phyloP scores from a whole-genome alignment of 2,113 vertebrate species.

The Phyllopteryx taeniolatus region DNA sequence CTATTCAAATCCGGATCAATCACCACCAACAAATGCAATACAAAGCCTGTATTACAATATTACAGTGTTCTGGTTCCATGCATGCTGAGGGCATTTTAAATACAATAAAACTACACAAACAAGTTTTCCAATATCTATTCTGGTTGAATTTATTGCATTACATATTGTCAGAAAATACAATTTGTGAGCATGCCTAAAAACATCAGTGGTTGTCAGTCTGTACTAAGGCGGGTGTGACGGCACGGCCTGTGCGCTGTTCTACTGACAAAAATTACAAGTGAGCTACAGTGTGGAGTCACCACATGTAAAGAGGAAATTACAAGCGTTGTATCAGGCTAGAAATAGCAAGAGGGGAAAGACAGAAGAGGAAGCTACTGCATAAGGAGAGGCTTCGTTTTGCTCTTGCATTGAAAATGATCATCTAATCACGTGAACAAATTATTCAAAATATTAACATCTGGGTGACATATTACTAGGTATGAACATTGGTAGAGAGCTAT shows the following conservation, averaged over 20 bases:
- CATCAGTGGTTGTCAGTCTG: conserved; percentile 58
- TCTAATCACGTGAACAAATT: background rate
- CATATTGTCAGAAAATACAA: conserved; percentile 76
- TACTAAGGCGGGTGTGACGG: conserved; percentile 47
- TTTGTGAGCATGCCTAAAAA: conserved; percentile 55
- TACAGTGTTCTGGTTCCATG: too few species aligned
- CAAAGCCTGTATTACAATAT: too few species aligned
- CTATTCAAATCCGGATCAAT: too few species aligned
- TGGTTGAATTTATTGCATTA: conserved; percentile 86
- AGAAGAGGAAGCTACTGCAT: conserved; percentile 13
- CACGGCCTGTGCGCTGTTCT: background rate
- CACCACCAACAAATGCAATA: too few species aligned
- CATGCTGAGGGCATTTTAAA: too few species aligned
- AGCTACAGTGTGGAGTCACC: background rate
- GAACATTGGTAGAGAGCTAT: background rate
- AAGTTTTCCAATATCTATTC: conserved; percentile 68
- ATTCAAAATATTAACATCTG: background rate
- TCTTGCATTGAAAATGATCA: background rate
- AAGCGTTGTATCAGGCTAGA: background rate
- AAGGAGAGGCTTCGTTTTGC: conserved; percentile 15
- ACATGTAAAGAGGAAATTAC: conserved; percentile 17
- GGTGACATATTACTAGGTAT: background rate
- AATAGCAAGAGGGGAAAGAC: conserved; percentile 1
- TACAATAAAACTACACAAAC: background rate
- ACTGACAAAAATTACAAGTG: conserved; percentile 29